phyloP scores from a whole-genome alignment of 2,888 invertebrate genomes.

The Bombylius major region DNA sequence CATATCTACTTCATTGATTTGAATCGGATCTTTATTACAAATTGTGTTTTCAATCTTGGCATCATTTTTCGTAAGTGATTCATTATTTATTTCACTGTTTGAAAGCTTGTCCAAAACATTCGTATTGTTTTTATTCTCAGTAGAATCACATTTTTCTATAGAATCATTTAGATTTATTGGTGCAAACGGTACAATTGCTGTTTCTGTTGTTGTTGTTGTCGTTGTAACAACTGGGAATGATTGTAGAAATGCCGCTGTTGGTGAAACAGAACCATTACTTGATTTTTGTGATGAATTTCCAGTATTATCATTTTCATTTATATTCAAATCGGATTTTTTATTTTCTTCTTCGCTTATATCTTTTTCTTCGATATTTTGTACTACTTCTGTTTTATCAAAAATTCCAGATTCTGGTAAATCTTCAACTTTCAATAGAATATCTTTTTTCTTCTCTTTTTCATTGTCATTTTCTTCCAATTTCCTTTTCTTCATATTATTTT shows the following conservation, averaged over 20 bases:
- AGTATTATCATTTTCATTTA: slow-evolving; percentile 46
- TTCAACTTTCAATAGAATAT: neutral
- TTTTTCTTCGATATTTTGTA: neutral
- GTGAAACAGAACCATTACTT: slow-evolving; percentile 48
- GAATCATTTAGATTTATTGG: too few relatives aligned
- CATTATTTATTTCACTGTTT: too few relatives aligned
- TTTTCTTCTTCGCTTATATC: neutral
- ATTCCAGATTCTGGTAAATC: neutral
- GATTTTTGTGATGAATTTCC: slow-evolving; percentile 43
- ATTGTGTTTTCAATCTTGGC: too few relatives aligned
- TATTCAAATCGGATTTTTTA: slow-evolving; percentile 14
- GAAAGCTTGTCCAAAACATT: too few relatives aligned
- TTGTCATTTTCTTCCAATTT: neutral
- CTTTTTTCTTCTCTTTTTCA: neutral
- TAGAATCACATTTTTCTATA: too few relatives aligned
- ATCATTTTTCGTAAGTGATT: too few relatives aligned
- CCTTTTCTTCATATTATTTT: neutral
- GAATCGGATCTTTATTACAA: too few relatives aligned
- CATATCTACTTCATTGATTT: too few relatives aligned
- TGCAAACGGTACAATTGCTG: neutral
- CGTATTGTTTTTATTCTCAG: too few relatives aligned
- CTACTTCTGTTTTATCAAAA: too few relatives aligned
- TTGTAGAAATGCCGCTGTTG: slow-evolving; percentile 50
- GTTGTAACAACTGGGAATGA: slow-evolving; percentile 51
- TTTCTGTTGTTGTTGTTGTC: slow-evolving; percentile 2